Conservation (phyloP, 2,888 invertebrate genomes). For the Megamerina dolium region DNA sequence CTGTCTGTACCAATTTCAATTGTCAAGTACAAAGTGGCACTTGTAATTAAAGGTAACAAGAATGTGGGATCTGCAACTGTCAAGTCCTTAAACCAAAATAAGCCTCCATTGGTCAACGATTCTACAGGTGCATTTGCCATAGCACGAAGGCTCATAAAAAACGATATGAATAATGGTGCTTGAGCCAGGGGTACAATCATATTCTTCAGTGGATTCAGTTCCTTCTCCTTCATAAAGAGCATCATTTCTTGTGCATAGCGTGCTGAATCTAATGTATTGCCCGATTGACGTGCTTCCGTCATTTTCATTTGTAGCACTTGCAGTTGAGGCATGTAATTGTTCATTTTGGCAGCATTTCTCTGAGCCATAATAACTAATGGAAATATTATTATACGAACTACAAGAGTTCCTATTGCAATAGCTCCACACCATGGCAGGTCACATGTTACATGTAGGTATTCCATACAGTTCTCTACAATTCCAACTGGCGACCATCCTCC, state of each 20-base stretch:
- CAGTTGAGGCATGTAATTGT: conserved; percentile 80
- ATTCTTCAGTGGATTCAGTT: conserved; percentile 74
- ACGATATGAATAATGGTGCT: conserved; percentile 87
- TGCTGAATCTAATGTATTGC: conserved; percentile 72
- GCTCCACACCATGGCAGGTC: conserved; percentile 93
- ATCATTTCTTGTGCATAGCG: conserved; percentile 72
- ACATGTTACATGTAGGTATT: conserved; percentile 71
- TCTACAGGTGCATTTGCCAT: conserved; percentile 91
- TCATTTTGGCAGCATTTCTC: conserved; percentile 72
- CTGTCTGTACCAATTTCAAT: conserved; percentile 78
- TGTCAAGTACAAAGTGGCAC: conserved; percentile 72
- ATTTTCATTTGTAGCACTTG: conserved; percentile 76
- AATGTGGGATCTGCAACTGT: conserved; percentile 87
- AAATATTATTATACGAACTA: conserved; percentile 70
- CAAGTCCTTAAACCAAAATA: conserved; percentile 89
- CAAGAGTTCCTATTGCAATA: conserved; percentile 73
- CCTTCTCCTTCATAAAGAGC: conserved; percentile 74
- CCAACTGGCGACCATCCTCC: conserved; percentile 81
- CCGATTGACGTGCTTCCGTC: conserved; percentile 78
- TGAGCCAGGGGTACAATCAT: conserved; percentile 72
- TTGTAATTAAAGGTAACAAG: conserved; percentile 77
- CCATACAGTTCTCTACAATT: conserved; percentile 71
- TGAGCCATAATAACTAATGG: conserved; percentile 81
- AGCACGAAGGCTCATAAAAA: conserved; percentile 77
- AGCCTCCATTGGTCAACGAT: conserved; percentile 80